Evolutionary conservation across 2,113 vertebrate species (phyloP).

Genomic region (Stegostoma tigrinum): DNA sequence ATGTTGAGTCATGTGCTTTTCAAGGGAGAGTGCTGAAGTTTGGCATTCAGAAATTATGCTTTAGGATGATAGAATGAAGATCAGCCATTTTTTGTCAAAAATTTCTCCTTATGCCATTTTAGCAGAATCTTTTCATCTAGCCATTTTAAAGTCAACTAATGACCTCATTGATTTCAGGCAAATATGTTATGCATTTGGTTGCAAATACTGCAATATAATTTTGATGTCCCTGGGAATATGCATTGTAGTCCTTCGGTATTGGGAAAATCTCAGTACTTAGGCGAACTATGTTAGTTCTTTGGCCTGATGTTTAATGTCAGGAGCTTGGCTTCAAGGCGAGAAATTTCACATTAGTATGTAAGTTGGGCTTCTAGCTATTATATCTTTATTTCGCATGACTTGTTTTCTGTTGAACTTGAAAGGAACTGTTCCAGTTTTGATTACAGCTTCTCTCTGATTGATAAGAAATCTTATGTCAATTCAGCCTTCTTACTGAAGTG

Average conservation of each 20-base stretch:
- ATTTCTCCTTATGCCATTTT: background rate
- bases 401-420: background rate
- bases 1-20: background rate
- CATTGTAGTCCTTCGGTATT: background rate
- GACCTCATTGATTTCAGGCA: background rate
- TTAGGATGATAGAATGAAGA: background rate
- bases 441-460: background rate
- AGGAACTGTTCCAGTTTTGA: background rate
- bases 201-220: background rate
- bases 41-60: background rate
- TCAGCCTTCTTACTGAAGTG: background rate
- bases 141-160: background rate
- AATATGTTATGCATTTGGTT: slow-evolving; percentile 22
- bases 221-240: background rate
- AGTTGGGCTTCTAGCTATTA: background rate
- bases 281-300: background rate
- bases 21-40: background rate
- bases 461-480: background rate
- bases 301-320: background rate
- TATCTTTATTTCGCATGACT: background rate
- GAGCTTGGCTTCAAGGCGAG: background rate
- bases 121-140: background rate
- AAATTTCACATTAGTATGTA: background rate
- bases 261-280: background rate
- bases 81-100: background rate